Percentiles rank a stretch among this genome's conserved stretches.
These are phyloP conservation scores for Arctocebus calabarensis DNA, from an alignment of 2,797 vertebrate species.

Conservation along the genomic window DNA sequence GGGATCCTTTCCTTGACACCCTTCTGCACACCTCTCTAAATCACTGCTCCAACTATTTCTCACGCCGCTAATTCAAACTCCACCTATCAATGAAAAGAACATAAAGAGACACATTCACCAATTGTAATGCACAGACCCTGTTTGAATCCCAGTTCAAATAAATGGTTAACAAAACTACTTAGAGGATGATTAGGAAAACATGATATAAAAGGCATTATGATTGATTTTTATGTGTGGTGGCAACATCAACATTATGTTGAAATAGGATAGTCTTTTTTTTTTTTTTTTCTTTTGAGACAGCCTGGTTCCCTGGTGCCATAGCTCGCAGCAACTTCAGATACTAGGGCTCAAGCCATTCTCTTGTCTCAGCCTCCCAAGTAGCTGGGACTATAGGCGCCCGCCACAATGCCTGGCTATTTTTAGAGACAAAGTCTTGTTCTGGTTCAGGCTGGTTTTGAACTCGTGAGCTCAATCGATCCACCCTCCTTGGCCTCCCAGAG, in stretches of 20 bases:
- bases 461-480: too few species aligned
- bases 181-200: background rate
- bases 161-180: background rate
- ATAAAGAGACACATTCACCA: background rate
- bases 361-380: too few species aligned
- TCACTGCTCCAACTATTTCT: background rate
- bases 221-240: background rate
- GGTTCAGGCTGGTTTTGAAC: too few species aligned
- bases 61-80: background rate
- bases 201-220: background rate
- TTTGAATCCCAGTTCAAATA: background rate
- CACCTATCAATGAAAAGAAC: background rate
- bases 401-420: too few species aligned
- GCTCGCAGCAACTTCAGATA: too few species aligned
- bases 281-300: too few species aligned
- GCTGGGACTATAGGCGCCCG: too few species aligned
- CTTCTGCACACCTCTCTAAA: background rate
- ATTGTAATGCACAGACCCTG: background rate
- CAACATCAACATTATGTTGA: background rate
- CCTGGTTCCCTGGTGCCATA: too few species aligned
- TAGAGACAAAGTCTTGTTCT: too few species aligned
- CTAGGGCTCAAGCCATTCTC: too few species aligned
- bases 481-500: too few species aligned
- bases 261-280: background rate
- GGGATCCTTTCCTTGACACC: background rate